Conservation (phyloP, 2,797 vertebrate genomes). For the Myotis findleyi region DNA sequence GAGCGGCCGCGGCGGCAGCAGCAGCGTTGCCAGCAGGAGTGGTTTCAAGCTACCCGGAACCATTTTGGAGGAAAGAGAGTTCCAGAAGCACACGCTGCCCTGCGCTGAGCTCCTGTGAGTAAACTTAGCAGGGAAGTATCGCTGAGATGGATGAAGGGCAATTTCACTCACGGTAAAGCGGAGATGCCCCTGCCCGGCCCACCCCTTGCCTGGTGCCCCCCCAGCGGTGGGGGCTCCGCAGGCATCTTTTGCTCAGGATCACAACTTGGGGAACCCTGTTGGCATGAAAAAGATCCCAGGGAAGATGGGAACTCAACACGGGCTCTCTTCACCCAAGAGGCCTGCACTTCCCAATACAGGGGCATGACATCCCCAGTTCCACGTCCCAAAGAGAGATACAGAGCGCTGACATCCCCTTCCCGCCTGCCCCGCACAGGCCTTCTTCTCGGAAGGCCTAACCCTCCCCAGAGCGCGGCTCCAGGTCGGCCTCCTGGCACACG, state of each 20-base stretch:
- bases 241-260: conserved; percentile 68
- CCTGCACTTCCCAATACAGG: neutral
- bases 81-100: neutral
- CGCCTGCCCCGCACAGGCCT: fast-evolving
- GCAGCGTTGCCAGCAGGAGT: fast-evolving
- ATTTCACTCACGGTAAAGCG: neutral
- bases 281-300: conserved; percentile 85
- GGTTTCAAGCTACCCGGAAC: neutral
- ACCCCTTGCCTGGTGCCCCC: conserved; percentile 44
- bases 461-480: conserved; percentile 17
- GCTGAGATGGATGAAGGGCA: neutral
- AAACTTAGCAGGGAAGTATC: neutral
- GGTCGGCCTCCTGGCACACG: conserved; percentile 63
- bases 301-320: conserved; percentile 38
- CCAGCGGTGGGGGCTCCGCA: conserved; percentile 31
- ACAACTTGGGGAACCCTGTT: conserved; percentile 87
- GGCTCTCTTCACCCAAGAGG: conserved; percentile 51
- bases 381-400: neutral
- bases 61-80: neutral
- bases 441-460: neutral
- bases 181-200: neutral
- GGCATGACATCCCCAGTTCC: neutral
- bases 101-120: neutral
- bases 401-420: neutral
- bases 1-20: fast-evolving